Evolutionary conservation across 1,140 invertebrate genomes (phyloP).

Genomic region (Brachionus asplanchnoidis): DNA sequence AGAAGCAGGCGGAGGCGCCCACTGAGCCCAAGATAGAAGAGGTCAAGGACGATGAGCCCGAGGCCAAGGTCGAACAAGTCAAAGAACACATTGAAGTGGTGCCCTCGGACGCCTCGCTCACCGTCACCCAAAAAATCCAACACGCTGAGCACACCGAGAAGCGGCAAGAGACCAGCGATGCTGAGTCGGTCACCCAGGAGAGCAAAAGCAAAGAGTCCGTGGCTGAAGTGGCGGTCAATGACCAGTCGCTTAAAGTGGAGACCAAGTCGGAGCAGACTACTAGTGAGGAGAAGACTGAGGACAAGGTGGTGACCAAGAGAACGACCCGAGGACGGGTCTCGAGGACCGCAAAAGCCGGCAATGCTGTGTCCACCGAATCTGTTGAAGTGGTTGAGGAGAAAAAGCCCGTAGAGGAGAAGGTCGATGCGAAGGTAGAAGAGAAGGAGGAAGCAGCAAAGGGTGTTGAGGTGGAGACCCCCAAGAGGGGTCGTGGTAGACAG

Average conservation of each 20-base stretch:
- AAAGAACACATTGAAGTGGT: background rate
- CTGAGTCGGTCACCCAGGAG: background rate
- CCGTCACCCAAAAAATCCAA: background rate
- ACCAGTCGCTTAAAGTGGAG: background rate
- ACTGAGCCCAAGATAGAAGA: background rate
- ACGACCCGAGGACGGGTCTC: background rate
- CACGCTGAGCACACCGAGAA: background rate
- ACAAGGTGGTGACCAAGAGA: background rate
- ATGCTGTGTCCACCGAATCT: background rate
- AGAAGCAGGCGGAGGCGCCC: background rate
- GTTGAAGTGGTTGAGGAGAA: conserved; percentile 6
- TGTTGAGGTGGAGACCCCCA: background rate
- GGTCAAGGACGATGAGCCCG: background rate
- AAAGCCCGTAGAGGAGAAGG: conserved; percentile 17
- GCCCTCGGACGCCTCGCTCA: background rate
- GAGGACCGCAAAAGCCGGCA: background rate
- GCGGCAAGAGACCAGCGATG: background rate
- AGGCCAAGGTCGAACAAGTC: background rate
- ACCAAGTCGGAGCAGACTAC: background rate
- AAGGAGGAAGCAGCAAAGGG: background rate
- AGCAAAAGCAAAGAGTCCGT: background rate
- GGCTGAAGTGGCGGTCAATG: background rate
- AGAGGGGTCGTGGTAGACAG: background rate
- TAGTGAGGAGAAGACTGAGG: background rate
- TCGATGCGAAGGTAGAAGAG: background rate